These are phyloP conservation scores for Scelioninae gen. 1 DNA, from an alignment of 2,888 invertebrate species.

Conservation along the genomic window DNA sequence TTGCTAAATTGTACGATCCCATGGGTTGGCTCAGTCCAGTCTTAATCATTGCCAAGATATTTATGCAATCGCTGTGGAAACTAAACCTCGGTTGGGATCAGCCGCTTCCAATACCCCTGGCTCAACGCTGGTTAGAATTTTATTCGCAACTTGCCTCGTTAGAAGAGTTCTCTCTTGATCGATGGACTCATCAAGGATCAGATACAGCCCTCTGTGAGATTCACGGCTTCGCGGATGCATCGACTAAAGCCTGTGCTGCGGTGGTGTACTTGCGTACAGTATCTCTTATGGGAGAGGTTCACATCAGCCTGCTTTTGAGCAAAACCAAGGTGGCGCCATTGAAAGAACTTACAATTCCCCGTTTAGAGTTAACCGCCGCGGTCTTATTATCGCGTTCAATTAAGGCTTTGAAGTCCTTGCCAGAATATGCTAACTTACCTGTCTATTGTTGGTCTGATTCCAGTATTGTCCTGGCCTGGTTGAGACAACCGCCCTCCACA, in stretches of 20 bases:
- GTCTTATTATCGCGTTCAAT: background rate
- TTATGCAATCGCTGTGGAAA: conserved; percentile 3
- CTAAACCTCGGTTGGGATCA: background rate
- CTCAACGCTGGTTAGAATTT: background rate
- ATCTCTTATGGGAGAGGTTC: background rate
- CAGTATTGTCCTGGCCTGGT: conserved; percentile 1
- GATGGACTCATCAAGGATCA: background rate
- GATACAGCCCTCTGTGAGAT: background rate
- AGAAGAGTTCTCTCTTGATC: too few species aligned
- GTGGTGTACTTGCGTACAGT: background rate
- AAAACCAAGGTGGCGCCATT: background rate
- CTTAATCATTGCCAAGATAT: background rate
- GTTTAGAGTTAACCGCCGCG: background rate
- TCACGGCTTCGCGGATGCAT: background rate
- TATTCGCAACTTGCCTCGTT: background rate
- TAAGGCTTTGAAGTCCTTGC: background rate
- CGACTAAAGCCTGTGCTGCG: background rate
- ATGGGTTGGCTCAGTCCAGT: background rate
- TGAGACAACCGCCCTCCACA: background rate
- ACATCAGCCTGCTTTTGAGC: background rate
- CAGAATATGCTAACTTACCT: background rate
- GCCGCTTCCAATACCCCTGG: background rate
- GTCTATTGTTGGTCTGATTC: background rate
- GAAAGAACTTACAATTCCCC: background rate
- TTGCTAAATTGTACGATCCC: background rate